A percentile compares a stretch with the other conserved stretches of the same genome.
Evolutionary conservation across 2,113 vertebrate genomes (phyloP).

Genomic region (Paralichthys olivaceus): DNA sequence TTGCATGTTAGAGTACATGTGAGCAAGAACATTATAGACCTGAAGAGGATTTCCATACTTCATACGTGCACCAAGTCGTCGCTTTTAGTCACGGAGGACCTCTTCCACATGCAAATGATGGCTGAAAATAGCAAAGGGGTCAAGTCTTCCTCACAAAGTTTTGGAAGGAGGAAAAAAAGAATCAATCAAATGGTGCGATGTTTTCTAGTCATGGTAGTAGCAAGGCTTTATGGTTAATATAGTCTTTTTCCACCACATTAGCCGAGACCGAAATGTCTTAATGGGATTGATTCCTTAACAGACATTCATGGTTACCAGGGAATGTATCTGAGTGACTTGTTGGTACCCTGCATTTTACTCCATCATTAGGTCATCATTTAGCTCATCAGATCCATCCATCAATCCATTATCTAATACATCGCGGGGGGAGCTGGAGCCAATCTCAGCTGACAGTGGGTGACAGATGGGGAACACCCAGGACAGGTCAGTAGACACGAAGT

Average conservation of each 20-base stretch:
- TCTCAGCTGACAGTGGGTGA: too few species aligned
- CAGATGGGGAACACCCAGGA: too few species aligned
- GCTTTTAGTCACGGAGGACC: not conserved
- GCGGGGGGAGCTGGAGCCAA: too few species aligned
- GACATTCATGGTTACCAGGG: too few species aligned
- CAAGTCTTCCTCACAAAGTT: not conserved
- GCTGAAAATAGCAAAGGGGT: constrained; percentile 2
- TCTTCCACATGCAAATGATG: not conserved
- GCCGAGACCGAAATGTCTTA: not conserved
- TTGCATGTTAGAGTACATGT: constrained; percentile 12
- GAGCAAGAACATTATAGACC: constrained; percentile 9
- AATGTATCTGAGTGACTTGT: too few species aligned
- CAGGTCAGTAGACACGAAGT: too few species aligned
- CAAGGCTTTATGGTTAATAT: not conserved
- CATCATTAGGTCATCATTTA: too few species aligned
- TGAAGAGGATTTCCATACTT: constrained; percentile 20
- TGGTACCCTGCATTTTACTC: too few species aligned
- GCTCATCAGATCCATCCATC: too few species aligned
- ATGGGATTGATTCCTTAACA: too few species aligned
- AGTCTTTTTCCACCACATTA: not conserved
- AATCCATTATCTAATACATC: too few species aligned
- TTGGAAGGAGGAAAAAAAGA: not conserved
- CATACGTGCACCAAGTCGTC: not conserved
- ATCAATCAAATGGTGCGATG: not conserved
- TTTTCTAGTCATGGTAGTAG: not conserved